A percentile compares a stretch with the other conserved stretches of the same genome.
These are phyloP conservation scores for Panurus biarmicus DNA, from an alignment of 2,113 vertebrate genomes.

Conservation along the genomic window DNA sequence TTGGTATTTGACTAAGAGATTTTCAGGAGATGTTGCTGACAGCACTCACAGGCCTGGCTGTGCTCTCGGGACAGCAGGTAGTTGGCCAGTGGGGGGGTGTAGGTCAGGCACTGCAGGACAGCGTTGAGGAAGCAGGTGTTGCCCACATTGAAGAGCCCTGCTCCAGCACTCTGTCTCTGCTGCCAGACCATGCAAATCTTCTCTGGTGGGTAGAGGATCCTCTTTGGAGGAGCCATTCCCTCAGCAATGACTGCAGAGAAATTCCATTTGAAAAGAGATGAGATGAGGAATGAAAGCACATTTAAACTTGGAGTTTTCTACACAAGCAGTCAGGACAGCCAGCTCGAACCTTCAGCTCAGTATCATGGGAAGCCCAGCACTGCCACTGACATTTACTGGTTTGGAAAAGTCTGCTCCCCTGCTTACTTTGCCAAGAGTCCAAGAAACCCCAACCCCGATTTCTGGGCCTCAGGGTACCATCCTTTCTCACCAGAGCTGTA, in stretches of 20 bases:
- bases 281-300: not conserved
- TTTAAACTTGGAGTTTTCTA: not conserved
- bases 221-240: conserved; percentile 81
- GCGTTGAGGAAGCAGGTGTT: conserved; percentile 92
- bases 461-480: not conserved
- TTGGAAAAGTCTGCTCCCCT: not conserved
- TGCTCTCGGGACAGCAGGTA: conserved; percentile 88
- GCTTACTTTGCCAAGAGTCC: not conserved
- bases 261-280: not conserved
- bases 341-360: not conserved
- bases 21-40: not conserved
- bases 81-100: conserved; percentile 86
- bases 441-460: not conserved
- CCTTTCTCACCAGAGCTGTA: not conserved
- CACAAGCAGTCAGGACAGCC: not conserved
- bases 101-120: conserved; percentile 87
- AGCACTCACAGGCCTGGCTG: conserved; percentile 80
- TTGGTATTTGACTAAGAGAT: not conserved
- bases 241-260: conserved; percentile 66
- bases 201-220: conserved; percentile 83
- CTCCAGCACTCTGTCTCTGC: conserved; percentile 80
- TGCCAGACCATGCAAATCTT: conserved; percentile 86
- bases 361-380: not conserved
- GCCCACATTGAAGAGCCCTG: conserved; percentile 87
- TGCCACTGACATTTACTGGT: not conserved